Base-by-base conservation (phyloP, 2,888 invertebrate genomes). In the Seladonia tumulorum region DNA sequence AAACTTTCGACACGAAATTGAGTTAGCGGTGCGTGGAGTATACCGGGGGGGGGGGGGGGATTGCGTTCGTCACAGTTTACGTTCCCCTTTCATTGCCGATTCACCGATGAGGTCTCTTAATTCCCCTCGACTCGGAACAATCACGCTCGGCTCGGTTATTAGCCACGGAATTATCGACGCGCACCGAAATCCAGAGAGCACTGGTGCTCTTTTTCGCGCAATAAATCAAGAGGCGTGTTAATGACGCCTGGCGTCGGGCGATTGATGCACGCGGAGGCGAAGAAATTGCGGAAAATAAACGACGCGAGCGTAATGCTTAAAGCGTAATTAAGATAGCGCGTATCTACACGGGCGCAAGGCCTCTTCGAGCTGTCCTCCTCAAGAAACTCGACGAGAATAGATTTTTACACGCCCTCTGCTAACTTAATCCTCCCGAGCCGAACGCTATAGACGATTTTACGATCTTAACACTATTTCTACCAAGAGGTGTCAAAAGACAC, bases 141-240 rank as follows among this genome's bases (percentile, higher is more conserved):
- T 76, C 60, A 83, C 35, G 73, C 42, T 22, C 47, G 25, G 63
- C 75, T 66, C 73, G 76, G 82, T 79, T 85, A 82, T 86, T 86
- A 86, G 74, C 79, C 81, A 76, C 70, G 82, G 79, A 70, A 86
- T 86, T 82, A 82, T 87, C 87, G 86, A 75, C 85, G 47, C 53
- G 75, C 75, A 79, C 76, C 85, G 79, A 83, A 85, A 83, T 83
- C 70, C 72, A 60, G 35, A 16, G 68, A 29, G 75, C 45, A 73
- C 22, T 68, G 79, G 74, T 72, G 77, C 57, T 83, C 80, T 83
- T 87, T 81, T 85, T 83, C 57, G 79, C 70, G 73, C 81, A 73
- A 88, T 88, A 86, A 88, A 83, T 88, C 83, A 88, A 78, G 80
- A 88, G 85, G 88, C 87, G 85, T 81, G 85, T 87, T 87, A 83